Evolutionary conservation across 1,140 invertebrate genomes (phyloP).

Genomic region (Temnothorax longispinosus): DNA sequence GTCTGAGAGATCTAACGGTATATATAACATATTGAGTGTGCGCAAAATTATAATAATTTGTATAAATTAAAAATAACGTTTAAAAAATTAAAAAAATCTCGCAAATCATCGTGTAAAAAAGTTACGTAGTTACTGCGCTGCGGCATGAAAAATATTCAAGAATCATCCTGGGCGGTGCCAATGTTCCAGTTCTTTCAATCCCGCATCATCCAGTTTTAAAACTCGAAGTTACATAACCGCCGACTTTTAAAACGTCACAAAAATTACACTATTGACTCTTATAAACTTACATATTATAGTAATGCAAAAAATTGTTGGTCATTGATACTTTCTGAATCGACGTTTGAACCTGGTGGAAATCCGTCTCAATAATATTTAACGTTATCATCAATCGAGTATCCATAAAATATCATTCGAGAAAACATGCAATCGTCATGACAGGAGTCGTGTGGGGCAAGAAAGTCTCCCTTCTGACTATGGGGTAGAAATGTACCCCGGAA

Average conservation of each 20-base stretch:
- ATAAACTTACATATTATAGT: not conserved
- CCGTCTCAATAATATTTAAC: not conserved
- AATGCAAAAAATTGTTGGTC: not conserved
- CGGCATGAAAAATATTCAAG: slow-evolving; percentile 15
- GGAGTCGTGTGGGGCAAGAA: slow-evolving; percentile 36
- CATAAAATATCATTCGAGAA: not conserved
- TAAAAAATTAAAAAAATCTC: not conserved
- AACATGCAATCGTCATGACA: slow-evolving; percentile 33
- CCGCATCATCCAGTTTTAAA: not conserved
- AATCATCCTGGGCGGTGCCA: slow-evolving; percentile 34
- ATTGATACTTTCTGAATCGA: not conserved
- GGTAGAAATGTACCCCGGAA: slow-evolving; percentile 82
- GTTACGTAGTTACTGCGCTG: slow-evolving; percentile 1
- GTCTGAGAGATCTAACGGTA: not conserved
- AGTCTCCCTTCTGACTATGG: slow-evolving; percentile 77
- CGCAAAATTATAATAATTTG: slow-evolving; percentile 1
- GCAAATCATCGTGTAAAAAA: slow-evolving; percentile 22
- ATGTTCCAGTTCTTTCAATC: slow-evolving; percentile 9
- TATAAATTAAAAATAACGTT: not conserved
- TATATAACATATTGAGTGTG: not conserved
- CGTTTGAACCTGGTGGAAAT: not conserved
- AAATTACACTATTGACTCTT: not conserved
- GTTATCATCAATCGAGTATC: not conserved
- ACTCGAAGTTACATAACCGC: not conserved
- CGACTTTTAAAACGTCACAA: slow-evolving; percentile 6